phyloP scores from a whole-genome alignment of 1,140 invertebrate species.

The Drosophila ficusphila region DNA sequence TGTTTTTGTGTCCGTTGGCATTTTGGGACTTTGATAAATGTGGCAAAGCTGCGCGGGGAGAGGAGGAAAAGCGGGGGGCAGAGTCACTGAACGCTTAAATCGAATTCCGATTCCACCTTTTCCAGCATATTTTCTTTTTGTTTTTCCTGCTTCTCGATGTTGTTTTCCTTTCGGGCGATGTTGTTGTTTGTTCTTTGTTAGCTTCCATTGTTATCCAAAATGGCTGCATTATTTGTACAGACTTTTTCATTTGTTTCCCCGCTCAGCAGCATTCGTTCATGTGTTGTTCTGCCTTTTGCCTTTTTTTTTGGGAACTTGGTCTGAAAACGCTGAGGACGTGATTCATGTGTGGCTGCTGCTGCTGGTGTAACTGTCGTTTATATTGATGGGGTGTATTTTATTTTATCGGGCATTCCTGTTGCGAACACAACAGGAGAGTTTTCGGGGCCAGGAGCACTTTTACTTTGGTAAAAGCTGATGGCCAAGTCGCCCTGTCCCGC shows the following conservation, averaged over 20 bases:
- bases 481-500: conserved; percentile 17
- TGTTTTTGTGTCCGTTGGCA: conserved; percentile 26
- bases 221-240: conserved; percentile 81
- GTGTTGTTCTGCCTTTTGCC: conserved; percentile 16
- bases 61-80: conserved; percentile 8
- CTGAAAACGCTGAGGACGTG: conserved; percentile 57
- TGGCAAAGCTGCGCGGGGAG: conserved; percentile 46
- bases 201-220: conserved; percentile 77
- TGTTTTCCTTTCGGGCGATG: conserved; percentile 21
- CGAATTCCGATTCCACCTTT: conserved; percentile 73
- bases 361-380: conserved; percentile 63
- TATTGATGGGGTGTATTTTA: conserved; percentile 80
- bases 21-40: conserved; percentile 72
- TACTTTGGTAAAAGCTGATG: conserved; percentile 53
- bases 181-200: conserved; percentile 68
- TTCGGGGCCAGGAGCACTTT: neutral
- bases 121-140: conserved; percentile 39
- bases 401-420: conserved; percentile 54
- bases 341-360: conserved; percentile 63
- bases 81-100: conserved; percentile 73
- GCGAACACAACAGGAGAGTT: conserved; percentile 18
- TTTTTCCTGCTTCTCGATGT: conserved; percentile 30
- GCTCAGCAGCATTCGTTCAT: conserved; percentile 4
- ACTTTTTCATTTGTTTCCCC: conserved; percentile 53
- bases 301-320: conserved; percentile 34